Base-by-base conservation (phyloP, 2,888 invertebrate species). In the Linnaemya vulpina region DNA sequence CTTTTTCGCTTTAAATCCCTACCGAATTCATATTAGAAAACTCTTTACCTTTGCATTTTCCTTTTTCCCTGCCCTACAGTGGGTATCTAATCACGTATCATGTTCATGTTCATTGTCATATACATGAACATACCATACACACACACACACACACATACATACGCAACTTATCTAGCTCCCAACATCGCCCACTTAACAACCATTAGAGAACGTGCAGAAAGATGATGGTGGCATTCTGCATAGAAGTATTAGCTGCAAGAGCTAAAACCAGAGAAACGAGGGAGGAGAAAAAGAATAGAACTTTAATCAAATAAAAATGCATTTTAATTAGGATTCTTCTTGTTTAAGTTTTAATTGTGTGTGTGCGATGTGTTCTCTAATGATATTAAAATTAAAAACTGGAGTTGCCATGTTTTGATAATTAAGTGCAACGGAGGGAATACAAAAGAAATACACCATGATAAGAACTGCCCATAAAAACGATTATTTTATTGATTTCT, bases 251-350 rank as follows among this genome's bases (percentile, higher is more conserved):
- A 76, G 82, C 82, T 63, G 58, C 63, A 75, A 81, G 68, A 81
- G 62, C 74, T 20, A 55, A 70, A 68, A 63, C 35, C 65, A 63
- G 38, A 2, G 20, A 62, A 35, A 60, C 4, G 20, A 62, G 20
- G 20, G 40, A 40, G 22, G 43, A 40, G 8, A n/a, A 71, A 4
- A 35, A 46, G 22, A 43, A 40, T 30, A 62, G 43, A 67, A 78
- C 20, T 83, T 75, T 81, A 78, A 78, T 85, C 13, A 89, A 89
- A 90, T 89, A 88, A 90, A 90, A 90, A 89, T 90, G 90, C 90
- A 90, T 90, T 90, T 90, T 90, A 90, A 90, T 90, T 90, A 90
- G 90, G 89, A 89, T 89, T 89, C 90, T 90, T 90, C 70, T 86
- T 78, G 65, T 68, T 80, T 83, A 76, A 67, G 55, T 79, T 79